Evolutionary conservation across 2,888 invertebrate species (phyloP).

Genomic region (Pherbina coryleti): DNA sequence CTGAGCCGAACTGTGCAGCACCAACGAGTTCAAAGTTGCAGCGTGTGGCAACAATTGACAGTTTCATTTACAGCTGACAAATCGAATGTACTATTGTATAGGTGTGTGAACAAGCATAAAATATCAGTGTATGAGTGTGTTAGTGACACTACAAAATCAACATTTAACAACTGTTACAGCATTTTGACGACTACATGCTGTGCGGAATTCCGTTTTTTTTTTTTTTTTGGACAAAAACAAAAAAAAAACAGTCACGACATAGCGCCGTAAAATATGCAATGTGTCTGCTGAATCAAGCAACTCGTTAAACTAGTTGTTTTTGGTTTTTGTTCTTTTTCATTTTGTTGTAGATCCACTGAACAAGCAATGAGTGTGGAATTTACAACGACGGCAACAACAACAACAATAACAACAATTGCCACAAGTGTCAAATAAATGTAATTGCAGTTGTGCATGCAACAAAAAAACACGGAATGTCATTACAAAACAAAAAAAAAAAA

Average conservation of each 20-base stretch:
- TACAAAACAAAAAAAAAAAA: no score
- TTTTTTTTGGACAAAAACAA: not conserved
- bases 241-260: not conserved
- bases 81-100: not conserved
- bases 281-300: conserved; percentile 3
- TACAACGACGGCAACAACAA: not conserved
- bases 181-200: conserved; percentile 32
- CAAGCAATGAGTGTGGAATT: not conserved
- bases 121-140: not conserved
- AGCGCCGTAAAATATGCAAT: conserved; percentile 19
- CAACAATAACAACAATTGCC: conserved; percentile 25
- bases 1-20: not conserved
- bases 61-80: conserved; percentile 23
- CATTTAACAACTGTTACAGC: conserved; percentile 12
- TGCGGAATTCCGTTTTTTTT: not conserved
- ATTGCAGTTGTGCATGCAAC: not conserved
- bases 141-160: not conserved
- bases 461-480: no score
- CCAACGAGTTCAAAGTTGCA: no score
- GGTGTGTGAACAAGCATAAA: not conserved
- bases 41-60: conserved; percentile 6
- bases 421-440: conserved; percentile 29
- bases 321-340: not conserved
- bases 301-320: not conserved
- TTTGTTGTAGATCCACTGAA: not conserved